Evolutionary conservation across 2,888 invertebrate genomes (phyloP).

Genomic region (Iselma pallidipennis): DNA sequence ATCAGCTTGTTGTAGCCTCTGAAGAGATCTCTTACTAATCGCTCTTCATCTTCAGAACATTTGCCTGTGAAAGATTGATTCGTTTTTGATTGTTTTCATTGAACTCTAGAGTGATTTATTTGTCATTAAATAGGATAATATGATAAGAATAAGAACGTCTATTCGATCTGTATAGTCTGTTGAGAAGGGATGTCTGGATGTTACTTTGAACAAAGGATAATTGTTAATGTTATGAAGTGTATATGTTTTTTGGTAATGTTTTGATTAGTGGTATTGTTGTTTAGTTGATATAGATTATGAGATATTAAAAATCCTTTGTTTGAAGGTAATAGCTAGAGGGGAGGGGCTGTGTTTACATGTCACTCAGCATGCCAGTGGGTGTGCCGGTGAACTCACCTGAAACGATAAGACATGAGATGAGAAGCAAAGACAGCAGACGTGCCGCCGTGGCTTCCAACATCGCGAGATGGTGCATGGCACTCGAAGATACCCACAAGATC

Average conservation of each 20-base stretch:
- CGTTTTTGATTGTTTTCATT: slow-evolving; percentile 1
- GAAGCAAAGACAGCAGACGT: slow-evolving; percentile 46
- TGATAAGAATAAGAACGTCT: background rate
- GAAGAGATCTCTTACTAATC: slow-evolving; percentile 93
- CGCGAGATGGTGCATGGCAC: slow-evolving; percentile 43
- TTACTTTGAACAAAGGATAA: background rate
- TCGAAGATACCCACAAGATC: slow-evolving; percentile 46
- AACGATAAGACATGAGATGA: slow-evolving; percentile 50
- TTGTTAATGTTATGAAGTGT: background rate
- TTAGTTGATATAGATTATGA: background rate
- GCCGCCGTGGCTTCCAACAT: slow-evolving; percentile 50
- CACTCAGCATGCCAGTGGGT: slow-evolving; percentile 52
- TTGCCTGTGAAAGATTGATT: slow-evolving; percentile 59
- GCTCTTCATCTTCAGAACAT: slow-evolving; percentile 96
- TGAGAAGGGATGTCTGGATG: background rate
- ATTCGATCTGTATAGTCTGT: background rate
- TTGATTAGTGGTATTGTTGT: background rate
- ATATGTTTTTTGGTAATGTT: background rate
- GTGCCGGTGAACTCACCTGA: slow-evolving; percentile 53
- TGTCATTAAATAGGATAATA: slow-evolving; percentile 10
- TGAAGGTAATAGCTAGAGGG: slow-evolving; percentile 45
- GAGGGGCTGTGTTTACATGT: slow-evolving; percentile 57
- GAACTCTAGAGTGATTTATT: slow-evolving; percentile 10
- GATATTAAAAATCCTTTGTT: slow-evolving; percentile 43
- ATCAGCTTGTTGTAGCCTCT: slow-evolving; percentile 98